Base-by-base conservation (phyloP, 2,797 vertebrate genomes). In the Mallotus villosus region DNA sequence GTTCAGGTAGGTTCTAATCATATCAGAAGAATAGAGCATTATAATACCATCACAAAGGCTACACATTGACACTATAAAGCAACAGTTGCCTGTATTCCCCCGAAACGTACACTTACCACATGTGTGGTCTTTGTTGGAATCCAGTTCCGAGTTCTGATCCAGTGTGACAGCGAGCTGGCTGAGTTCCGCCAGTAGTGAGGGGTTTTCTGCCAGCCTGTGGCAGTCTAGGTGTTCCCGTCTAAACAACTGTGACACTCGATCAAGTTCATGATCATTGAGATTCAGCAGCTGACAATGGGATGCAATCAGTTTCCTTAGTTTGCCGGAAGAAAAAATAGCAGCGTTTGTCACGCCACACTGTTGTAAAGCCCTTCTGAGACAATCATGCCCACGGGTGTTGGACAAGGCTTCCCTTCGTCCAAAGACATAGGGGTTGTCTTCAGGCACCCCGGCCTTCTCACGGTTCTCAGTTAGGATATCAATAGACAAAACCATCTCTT, bases 281-380 rank as follows among this genome's bases (percentile, higher is more conserved):
- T 86, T 90, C 86, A 92, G 82, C 19, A 92, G 82, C 77, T 92
- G 91, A 89, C 91, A 91, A 82, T 82, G 90, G 57, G 82, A 79
- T 71, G 89, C 87, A 58, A 91, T 86, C 71, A 89, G 89, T 68
- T 88, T 90, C 79, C 91, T 84, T 72, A 91, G 64, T 12, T 85
- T 87, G 0, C 89, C 80, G 0, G 84, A 90, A 58, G 90, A 71
- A 46, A 92, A 87, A 0, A 88, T 84, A 51, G 90, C 91, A 67
- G 88, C 85, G 74, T 91, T 91, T 81, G 85, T 86, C n/a, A 91
- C 87, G 1, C 85, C 83, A 77, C 86, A 91, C 71, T 91, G 89
- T 74, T 88, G 41, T 1, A 89, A 89, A 62, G 86, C 84, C 68
- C 88, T 86, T 69, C 88, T 83, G 73, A 90, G 85, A 81, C 88